Percentiles rank a stretch among this genome's conserved stretches.
These are phyloP conservation scores for Nephrotoma flavescens DNA, from an alignment of 2,888 invertebrate species.

Conservation along the genomic window DNA sequence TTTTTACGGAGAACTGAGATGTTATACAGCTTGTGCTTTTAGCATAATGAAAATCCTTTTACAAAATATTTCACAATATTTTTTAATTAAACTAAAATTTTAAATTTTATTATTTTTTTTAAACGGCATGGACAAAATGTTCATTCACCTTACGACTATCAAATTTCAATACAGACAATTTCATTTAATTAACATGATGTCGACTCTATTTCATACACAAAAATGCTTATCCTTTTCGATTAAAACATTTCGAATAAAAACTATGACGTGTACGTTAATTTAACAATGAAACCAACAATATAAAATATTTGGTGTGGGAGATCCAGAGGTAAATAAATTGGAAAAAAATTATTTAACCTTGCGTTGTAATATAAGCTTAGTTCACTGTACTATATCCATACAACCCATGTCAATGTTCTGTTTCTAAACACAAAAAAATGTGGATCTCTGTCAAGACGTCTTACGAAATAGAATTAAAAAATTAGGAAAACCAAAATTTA, in stretches of 20 bases:
- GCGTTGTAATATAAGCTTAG: not conserved
- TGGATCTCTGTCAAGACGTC: not conserved
- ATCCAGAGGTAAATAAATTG: not conserved
- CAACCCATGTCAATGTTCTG: not conserved
- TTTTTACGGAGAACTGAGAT: no score
- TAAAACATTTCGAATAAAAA: not conserved
- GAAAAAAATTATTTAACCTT: not conserved
- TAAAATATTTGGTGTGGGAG: not conserved
- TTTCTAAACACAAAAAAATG: not conserved
- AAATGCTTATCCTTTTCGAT: not conserved
- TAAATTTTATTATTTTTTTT: no score
- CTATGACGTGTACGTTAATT: not conserved
- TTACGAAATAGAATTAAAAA: not conserved
- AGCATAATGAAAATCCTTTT: no score
- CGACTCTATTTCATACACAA: not conserved
- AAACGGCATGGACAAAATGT: not conserved
- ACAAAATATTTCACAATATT: no score
- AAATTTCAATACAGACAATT: not conserved
- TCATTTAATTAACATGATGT: not conserved
- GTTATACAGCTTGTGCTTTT: no score
- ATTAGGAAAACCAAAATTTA: not conserved
- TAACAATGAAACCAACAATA: not conserved
- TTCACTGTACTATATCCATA: not conserved
- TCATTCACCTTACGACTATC: not conserved
- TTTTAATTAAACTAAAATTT: no score